Base-by-base conservation (phyloP, 2,113 vertebrate species). In the Ailuropoda melanoleuca region DNA sequence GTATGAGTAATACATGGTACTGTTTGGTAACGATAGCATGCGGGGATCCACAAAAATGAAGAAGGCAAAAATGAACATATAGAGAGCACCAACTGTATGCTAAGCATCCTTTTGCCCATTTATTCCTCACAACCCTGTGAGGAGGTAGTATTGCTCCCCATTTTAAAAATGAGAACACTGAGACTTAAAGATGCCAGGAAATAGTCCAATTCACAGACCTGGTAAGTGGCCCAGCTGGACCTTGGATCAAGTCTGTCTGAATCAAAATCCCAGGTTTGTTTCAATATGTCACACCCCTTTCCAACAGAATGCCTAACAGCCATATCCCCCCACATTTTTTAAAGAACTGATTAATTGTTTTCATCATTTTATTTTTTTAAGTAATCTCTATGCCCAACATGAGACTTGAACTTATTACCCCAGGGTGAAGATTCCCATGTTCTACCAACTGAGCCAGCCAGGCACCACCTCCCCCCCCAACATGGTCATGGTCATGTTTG, bases 161-260 rank as follows among this genome's bases (percentile, higher is more conserved):
- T 81, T 93, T 75, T 87, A 53, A 75, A 83, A 66, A 64, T 12
- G 48, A 46, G 23, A 75, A 85, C 50, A 84, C 12, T n/a, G 68
- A 8, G 4, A 75, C 8, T n/a, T 19, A 50, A 39, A 62, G 48
- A 23, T 8, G 26, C 88, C 77, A 75, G 37, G 34, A 87, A 50
- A 89, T 26, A 34, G 7, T n/a, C 39, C 5, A 24, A 39, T 43
- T 93, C 31, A 34, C 29, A 68, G 24, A 31, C 7, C 34, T 78
- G 21, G 12, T 24, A 64, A 74, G 29, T 56, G 58, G 48, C 23
- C 39, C 66, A 6, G 8, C 6, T 8, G 50, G 37, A 34, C 46
- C 56, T 75, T 3, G 7, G n/a, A 55, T 37, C 56, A 37, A 26
- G 11, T 34, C 37, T 3, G 15, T 74, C 74, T 62, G 56, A 64